Evolutionary conservation across 2,888 invertebrate genomes (phyloP).

Genomic region (Pegoplata infirma): DNA sequence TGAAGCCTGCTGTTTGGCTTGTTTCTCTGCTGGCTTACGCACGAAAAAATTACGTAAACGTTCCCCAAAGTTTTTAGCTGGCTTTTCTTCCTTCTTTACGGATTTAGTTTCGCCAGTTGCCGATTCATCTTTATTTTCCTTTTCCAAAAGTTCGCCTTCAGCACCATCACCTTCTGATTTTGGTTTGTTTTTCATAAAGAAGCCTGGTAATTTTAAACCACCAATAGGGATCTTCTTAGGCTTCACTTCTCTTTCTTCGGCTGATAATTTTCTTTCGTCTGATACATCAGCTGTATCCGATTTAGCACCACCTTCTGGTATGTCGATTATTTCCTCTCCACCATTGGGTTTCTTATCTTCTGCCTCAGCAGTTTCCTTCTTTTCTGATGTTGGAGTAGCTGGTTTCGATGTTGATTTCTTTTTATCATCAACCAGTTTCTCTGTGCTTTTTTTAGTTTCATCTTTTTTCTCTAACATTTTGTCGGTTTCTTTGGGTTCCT

Average conservation of each 20-base stretch:
- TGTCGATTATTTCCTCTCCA: conserved; percentile 75
- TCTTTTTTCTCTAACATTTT: conserved; percentile 76
- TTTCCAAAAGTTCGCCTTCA: conserved; percentile 78
- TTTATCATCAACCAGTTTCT: conserved; percentile 64
- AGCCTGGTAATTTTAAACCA: conserved; percentile 92
- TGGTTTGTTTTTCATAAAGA: conserved; percentile 88
- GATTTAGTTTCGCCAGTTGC: conserved; percentile 62
- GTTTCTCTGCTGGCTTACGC: conserved; percentile 78
- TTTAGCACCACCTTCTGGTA: conserved; percentile 69
- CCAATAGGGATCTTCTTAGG: conserved; percentile 91
- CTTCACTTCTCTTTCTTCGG: conserved; percentile 86
- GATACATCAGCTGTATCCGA: conserved; percentile 59
- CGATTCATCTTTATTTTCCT: conserved; percentile 76
- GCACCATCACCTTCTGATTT: conserved; percentile 81
- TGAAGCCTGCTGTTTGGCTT: conserved; percentile 68
- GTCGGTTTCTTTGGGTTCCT: conserved; percentile 78
- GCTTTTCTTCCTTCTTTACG: conserved; percentile 72
- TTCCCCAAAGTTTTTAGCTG: conserved; percentile 75
- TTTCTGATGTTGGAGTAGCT: conserved; percentile 67
- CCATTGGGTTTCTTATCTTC: conserved; percentile 33
- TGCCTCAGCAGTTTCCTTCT: conserved; percentile 36
- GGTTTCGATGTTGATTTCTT: conserved; percentile 66
- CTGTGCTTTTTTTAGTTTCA: conserved; percentile 57
- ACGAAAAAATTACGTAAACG: conserved; percentile 81
- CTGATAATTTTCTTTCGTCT: conserved; percentile 78